phyloP scores from a whole-genome alignment of 2,113 vertebrate genomes.

The Craseonycteris thonglongyai region DNA sequence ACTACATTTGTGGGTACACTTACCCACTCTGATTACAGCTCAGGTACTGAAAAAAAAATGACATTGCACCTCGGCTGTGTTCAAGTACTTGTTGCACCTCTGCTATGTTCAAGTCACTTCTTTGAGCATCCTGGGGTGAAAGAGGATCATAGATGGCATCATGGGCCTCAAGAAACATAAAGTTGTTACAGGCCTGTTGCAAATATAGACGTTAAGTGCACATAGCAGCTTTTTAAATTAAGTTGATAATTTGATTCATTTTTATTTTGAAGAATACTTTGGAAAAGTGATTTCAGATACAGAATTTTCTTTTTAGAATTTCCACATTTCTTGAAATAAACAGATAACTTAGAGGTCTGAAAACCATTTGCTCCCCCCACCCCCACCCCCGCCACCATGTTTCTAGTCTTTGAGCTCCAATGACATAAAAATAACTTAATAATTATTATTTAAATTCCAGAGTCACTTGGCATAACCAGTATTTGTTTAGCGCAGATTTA shows the following conservation, averaged over 20 bases:
- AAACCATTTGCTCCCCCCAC: conserved; percentile 54
- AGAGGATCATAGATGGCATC: neutral
- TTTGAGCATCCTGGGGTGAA: neutral
- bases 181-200: neutral
- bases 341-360: conserved; percentile 61
- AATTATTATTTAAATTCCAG: conserved; percentile 51
- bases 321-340: conserved; percentile 67
- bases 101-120: neutral
- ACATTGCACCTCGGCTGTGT: neutral
- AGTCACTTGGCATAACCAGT: conserved; percentile 27
- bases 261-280: conserved; percentile 65
- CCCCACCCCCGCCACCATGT: conserved; percentile 66
- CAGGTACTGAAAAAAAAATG: neutral
- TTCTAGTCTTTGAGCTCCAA: conserved; percentile 59
- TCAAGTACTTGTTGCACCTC: neutral
- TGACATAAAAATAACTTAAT: conserved; percentile 48
- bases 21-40: neutral
- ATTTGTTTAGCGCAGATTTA: conserved; percentile 46
- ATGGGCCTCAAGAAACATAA: neutral
- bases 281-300: conserved; percentile 40
- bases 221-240: neutral
- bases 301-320: conserved; percentile 58
- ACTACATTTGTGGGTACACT: neutral
- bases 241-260: neutral
- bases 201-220: neutral